Base-by-base conservation (phyloP, 2,888 invertebrate genomes). In the Agonopterix subpropinquella region DNA sequence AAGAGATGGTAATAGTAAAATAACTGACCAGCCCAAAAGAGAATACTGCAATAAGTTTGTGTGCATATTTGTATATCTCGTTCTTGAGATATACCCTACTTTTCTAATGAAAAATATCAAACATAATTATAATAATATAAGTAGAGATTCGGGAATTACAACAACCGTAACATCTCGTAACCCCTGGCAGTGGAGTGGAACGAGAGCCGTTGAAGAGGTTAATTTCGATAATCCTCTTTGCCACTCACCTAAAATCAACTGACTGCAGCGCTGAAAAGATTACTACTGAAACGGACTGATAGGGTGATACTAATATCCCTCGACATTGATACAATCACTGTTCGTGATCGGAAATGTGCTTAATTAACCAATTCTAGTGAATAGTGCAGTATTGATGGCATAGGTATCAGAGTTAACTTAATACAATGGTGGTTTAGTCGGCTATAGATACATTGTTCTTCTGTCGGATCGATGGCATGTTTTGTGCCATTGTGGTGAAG, bases 171-270 rank as follows among this genome's bases (percentile, higher is more conserved):
- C 11, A 11, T 10, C n/a, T 36, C 43, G 28, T 28, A 49, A 68
- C 77, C 79, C 77, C 70, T 64, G 53, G 58, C 65, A 60, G 48
- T 69, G 61, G 63, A 69, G 68, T 67, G 75, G 74, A 75, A 58
- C 53, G 53, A 64, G 70, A 78, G 76, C 72, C 80, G 73, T 80
- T 77, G 79, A 79, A 78, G 81, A 82, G 80, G 84, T 80, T 83
- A 82, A 85, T 84, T 80, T 82, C 71, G 73, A 77, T 84, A 84
- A 86, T 80, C 82, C 77, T 69, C 77, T 84, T 83, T 77, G 64
- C 65, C 67, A 65, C 67, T 72, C 71, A 56, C 58, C 67, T 64
- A 64, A 66, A 77, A 77, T 72, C 70, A 69, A 67, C 36, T 18
- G 10, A 35, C 8, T 36, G 43, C 43, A 36, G 15, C 15, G 37